Conservation (phyloP, 2,797 vertebrate genomes). For the Phylloscopus collybita region DNA sequence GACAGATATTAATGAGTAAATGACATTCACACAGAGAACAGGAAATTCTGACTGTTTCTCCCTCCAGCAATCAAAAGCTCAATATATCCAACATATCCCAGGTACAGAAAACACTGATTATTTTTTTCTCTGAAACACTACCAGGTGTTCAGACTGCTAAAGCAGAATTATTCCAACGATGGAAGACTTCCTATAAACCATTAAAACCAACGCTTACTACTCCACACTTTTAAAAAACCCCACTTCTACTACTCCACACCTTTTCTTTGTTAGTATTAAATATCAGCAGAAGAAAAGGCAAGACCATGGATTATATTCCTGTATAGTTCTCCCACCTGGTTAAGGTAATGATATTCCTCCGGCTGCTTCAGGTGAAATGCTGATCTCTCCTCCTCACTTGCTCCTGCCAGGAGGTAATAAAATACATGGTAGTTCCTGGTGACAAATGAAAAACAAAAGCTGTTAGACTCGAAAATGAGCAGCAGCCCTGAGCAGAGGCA, state of each 20-base stretch:
- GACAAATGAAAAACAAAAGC: conserved; percentile 33
- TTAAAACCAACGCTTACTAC: neutral
- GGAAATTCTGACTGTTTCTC: neutral
- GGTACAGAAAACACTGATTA: neutral
- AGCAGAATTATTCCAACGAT: neutral
- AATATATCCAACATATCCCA: neutral
- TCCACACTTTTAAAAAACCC: neutral
- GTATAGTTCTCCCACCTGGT: conserved; percentile 85
- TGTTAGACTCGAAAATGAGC: neutral
- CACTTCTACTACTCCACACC: neutral
- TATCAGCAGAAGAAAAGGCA: neutral
- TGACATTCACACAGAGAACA: neutral
- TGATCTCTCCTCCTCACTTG: conserved; percentile 91
- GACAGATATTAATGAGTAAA: conserved; percentile 13
- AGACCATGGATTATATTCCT: neutral
- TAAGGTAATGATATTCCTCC: conserved; percentile 97
- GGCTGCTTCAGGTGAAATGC: conserved; percentile 93
- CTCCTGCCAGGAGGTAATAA: conserved; percentile 98
- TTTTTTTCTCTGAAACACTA: neutral
- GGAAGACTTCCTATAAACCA: neutral
- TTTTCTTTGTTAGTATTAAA: neutral
- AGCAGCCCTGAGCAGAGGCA: neutral
- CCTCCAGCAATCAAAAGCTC: neutral
- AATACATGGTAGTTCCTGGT: conserved; percentile 98
- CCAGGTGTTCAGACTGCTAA: neutral